These are phyloP conservation scores for Oscheius sp. DNA, from an alignment of 2,888 invertebrate species.

Conservation along the genomic window DNA sequence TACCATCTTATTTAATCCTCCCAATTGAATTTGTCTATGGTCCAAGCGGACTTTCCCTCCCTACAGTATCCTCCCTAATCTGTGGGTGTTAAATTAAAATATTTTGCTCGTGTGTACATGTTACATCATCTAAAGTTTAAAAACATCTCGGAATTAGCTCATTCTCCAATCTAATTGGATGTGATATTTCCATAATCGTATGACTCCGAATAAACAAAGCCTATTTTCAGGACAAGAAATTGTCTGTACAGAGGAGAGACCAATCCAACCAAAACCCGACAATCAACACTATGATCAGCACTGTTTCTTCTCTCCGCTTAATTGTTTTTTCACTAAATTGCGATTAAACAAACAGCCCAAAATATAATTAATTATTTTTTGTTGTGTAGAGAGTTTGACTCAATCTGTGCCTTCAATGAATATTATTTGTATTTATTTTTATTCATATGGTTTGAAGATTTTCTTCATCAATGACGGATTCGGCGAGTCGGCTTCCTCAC, in stretches of 20 bases:
- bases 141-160: too few relatives aligned
- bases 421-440: constrained; percentile 1
- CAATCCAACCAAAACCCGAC: background rate
- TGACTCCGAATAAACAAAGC: background rate
- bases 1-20: background rate
- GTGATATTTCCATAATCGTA: too few relatives aligned
- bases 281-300: constrained; percentile 37
- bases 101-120: too few relatives aligned
- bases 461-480: constrained; percentile 6
- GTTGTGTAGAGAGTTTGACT: background rate
- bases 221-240: constrained; percentile 36
- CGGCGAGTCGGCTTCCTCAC: constrained; percentile 27
- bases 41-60: too few relatives aligned
- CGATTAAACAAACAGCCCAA: constrained; percentile 34
- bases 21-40: too few relatives aligned
- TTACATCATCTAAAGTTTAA: too few relatives aligned
- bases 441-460: constrained; percentile 38
- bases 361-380: background rate
- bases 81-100: too few relatives aligned
- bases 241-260: constrained; percentile 15
- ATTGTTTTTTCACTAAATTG: constrained; percentile 51
- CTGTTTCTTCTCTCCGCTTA: constrained; percentile 53
- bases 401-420: constrained; percentile 29
- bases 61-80: too few relatives aligned
- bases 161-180: too few relatives aligned